A percentile compares a stretch with the other conserved stretches of the same genome.
Conservation (phyloP, 2,888 invertebrate species). For the Sminthurides aquaticus region DNA sequence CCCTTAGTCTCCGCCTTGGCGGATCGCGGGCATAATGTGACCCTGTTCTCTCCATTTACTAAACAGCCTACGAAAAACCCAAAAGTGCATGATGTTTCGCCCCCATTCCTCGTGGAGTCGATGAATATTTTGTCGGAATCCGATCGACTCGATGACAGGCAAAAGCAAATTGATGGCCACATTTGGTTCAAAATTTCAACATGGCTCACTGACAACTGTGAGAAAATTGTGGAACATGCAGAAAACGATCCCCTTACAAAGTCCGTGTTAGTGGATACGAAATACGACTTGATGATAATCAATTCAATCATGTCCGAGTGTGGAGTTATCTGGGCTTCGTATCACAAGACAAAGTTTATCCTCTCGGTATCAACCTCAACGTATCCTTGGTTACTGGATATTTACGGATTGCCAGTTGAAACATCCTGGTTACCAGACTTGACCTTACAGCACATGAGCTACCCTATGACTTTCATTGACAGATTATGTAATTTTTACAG, state of each 20-base stretch:
- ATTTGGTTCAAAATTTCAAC: slow-evolving; percentile 18
- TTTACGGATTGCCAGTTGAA: slow-evolving; percentile 24
- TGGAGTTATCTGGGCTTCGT: slow-evolving; percentile 26
- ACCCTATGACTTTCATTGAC: slow-evolving; percentile 23
- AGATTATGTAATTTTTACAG: slow-evolving; percentile 12
- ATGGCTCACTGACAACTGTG: neutral
- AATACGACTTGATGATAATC: slow-evolving; percentile 30
- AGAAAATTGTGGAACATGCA: neutral
- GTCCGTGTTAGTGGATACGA: slow-evolving; percentile 13
- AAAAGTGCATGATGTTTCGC: slow-evolving; percentile 9
- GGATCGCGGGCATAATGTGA: slow-evolving; percentile 31
- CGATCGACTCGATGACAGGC: slow-evolving; percentile 27
- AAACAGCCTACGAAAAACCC: slow-evolving; percentile 9
- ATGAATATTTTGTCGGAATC: slow-evolving; percentile 19
- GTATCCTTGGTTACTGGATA: slow-evolving; percentile 28
- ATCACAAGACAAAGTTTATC: slow-evolving; percentile 28
- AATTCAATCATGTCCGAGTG: slow-evolving; percentile 31
- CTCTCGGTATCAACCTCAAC: slow-evolving; percentile 22
- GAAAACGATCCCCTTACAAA: slow-evolving; percentile 18
- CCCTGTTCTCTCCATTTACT: slow-evolving; percentile 25
- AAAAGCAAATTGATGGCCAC: slow-evolving; percentile 20
- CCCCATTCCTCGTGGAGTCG: slow-evolving; percentile 6
- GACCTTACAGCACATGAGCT: neutral
- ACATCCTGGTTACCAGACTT: slow-evolving; percentile 29
- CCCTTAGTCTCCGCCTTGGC: slow-evolving; percentile 25